A percentile compares a stretch with the other conserved stretches of the same genome.
Evolutionary conservation across 2,113 vertebrate genomes (phyloP).

Genomic region (Felis chaus): DNA sequence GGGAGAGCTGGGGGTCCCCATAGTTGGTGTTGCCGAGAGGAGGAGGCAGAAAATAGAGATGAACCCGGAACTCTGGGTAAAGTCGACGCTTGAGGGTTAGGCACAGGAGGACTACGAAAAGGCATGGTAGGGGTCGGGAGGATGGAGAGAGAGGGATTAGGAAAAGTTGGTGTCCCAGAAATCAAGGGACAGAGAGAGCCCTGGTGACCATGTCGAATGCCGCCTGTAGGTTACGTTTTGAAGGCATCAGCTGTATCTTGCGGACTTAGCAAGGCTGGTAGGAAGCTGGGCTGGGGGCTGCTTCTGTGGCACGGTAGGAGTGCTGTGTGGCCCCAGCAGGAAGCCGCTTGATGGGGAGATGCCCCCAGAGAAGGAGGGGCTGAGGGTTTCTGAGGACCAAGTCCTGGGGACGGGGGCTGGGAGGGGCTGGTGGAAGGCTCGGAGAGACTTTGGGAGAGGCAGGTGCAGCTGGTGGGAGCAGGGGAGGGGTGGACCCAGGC

Average conservation of each 20-base stretch:
- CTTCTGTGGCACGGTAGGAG: fast-evolving
- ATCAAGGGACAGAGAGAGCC: background rate
- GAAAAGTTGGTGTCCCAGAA: background rate
- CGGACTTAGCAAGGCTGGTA: background rate
- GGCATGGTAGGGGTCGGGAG: background rate
- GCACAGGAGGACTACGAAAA: no score
- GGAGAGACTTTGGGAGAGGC: background rate
- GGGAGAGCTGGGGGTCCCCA: background rate
- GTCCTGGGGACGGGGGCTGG: background rate
- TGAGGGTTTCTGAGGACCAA: background rate
- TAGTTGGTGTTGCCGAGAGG: background rate
- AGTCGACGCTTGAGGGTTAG: background rate
- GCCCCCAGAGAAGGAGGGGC: background rate
- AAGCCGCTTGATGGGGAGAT: no score
- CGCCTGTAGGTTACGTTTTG: fast-evolving
- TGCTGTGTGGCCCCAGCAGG: fast-evolving
- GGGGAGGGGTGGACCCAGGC: fast-evolving
- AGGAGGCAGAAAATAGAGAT: background rate
- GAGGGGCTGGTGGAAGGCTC: background rate
- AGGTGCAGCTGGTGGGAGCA: background rate
- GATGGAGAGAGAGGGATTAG: background rate
- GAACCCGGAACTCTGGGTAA: background rate
- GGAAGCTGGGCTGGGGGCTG: background rate
- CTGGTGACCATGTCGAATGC: fast-evolving
- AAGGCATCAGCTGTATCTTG: background rate